These are phyloP conservation scores for Cladopsammia gracilis DNA, from an alignment of 64 coral and sea anemone genomes.

Conservation along the genomic window DNA sequence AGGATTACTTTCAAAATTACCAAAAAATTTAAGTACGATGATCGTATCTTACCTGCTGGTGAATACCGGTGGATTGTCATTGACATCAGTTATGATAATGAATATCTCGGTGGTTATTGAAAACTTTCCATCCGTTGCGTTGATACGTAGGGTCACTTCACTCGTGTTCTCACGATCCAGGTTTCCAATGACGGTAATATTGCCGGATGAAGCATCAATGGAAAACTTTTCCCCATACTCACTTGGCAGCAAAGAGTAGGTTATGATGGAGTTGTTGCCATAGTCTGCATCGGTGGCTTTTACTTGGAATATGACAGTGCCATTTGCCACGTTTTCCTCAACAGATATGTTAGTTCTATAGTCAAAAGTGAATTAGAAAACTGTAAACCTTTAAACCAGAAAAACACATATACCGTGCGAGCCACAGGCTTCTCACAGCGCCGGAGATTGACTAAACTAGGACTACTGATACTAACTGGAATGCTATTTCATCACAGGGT, in stretches of 20 bases:
- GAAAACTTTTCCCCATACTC: not conserved
- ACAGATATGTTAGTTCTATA: too few relatives aligned
- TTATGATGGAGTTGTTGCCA: conserved; percentile 21
- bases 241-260: not conserved
- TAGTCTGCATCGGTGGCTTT: not conserved
- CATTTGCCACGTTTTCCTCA: too few relatives aligned
- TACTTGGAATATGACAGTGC: too few relatives aligned
- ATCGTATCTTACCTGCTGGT: not conserved
- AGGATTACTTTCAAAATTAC: too few relatives aligned
- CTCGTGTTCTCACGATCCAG: not conserved
- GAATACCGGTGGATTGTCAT: conserved; percentile 1
- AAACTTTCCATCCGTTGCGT: conserved; percentile 43
- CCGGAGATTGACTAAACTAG: too few relatives aligned
- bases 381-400: too few relatives aligned
- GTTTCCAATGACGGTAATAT: conserved; percentile 8
- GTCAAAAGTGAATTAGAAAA: too few relatives aligned
- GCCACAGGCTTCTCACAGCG: too few relatives aligned
- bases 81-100: not conserved
- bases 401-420: too few relatives aligned
- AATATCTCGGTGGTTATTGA: not conserved
- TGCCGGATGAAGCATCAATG: conserved; percentile 25
- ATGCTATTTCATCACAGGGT: too few relatives aligned
- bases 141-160: conserved; percentile 1
- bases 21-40: too few relatives aligned
- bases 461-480: too few relatives aligned